A percentile compares a stretch with the other conserved stretches of the same genome.
phyloP scores from a whole-genome alignment of 2,113 vertebrate genomes.

The Sinocyclocheilus grahami region DNA sequence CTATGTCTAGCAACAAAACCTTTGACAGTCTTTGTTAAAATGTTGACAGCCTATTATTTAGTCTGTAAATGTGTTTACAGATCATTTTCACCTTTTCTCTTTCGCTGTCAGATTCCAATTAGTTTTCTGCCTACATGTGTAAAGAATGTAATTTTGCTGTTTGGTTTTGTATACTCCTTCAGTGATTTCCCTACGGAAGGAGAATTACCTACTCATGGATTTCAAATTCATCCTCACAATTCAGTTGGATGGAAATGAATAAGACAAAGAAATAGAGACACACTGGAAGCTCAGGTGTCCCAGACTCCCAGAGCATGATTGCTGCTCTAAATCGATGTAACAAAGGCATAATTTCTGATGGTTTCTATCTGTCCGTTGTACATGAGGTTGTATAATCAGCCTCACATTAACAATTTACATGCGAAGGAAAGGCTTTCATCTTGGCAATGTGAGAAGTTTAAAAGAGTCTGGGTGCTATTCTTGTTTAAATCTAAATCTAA shows the following conservation, averaged over 20 bases:
- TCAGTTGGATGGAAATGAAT: constrained; percentile 52
- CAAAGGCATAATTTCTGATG: constrained; percentile 31
- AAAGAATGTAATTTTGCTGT: constrained; percentile 51
- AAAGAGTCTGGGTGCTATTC: background rate
- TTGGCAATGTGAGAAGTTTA: constrained; percentile 17
- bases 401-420: constrained; percentile 17
- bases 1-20: constrained; percentile 10
- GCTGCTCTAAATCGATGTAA: constrained; percentile 15
- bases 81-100: constrained; percentile 19
- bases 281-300: constrained; percentile 52
- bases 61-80: constrained; percentile 21
- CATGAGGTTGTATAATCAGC: constrained; percentile 2
- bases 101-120: constrained; percentile 38
- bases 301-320: constrained; percentile 38
- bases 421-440: background rate
- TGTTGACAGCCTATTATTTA: constrained; percentile 17
- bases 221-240: constrained; percentile 59
- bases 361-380: constrained; percentile 23
- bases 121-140: constrained; percentile 46
- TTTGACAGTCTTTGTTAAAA: constrained; percentile 9
- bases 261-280: constrained; percentile 51
- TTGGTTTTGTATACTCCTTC: background rate
- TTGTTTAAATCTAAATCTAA: background rate
- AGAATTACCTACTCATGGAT: constrained; percentile 54
- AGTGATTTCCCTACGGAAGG: constrained; percentile 60